Percentiles rank a stretch among this genome's conserved stretches.
Conservation (phyloP, 2,888 invertebrate genomes). For the Timema podura region DNA sequence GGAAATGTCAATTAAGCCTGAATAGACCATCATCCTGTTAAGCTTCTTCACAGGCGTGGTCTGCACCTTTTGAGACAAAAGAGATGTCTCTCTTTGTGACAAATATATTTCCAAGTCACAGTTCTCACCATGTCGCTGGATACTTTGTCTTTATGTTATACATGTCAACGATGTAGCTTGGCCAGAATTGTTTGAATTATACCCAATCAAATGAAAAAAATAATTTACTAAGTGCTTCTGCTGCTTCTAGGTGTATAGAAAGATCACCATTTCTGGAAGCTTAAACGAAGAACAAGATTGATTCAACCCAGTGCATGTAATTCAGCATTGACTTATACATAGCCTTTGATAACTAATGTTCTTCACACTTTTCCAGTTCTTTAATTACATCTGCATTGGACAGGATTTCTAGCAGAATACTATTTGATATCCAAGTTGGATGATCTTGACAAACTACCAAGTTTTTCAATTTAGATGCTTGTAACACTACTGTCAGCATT, state of each 20-base stretch:
- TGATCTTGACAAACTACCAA: too few relatives aligned
- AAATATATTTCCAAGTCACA: conserved; percentile 1
- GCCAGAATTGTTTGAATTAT: neutral
- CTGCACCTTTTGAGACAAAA: neutral
- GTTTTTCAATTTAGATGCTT: too few relatives aligned
- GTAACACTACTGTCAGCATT: too few relatives aligned
- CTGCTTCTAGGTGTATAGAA: neutral
- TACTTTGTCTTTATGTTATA: neutral
- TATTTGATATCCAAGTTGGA: too few relatives aligned
- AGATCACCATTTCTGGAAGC: neutral
- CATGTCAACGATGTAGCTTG: neutral
- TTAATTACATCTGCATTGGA: conserved; percentile 10
- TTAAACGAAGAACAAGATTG: neutral
- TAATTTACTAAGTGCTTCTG: conserved; percentile 3
- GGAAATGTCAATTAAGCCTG: neutral
- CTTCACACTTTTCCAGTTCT: conserved; percentile 5
- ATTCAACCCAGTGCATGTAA: conserved; percentile 1
- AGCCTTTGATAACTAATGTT: neutral
- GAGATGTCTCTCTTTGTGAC: neutral
- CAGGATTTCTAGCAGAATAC: conserved; percentile 5
- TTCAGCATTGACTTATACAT: neutral
- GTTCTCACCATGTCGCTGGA: neutral
- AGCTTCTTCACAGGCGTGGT: neutral
- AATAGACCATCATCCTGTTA: conserved; percentile 3
- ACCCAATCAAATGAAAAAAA: neutral